Conservation (phyloP, 2,888 invertebrate species). For the Oxytorus armatus region DNA sequence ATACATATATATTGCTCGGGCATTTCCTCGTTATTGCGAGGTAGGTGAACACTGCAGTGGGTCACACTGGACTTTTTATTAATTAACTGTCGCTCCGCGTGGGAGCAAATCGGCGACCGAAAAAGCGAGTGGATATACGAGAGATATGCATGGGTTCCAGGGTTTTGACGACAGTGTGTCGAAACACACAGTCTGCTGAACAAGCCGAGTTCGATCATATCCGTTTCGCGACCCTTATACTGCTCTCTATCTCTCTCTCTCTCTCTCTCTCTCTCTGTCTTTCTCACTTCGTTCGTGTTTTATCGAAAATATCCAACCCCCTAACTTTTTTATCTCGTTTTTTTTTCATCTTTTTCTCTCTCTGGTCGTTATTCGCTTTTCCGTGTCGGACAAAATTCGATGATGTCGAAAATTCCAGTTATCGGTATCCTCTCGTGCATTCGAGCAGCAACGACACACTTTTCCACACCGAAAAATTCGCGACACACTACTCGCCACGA, state of each 20-base stretch:
- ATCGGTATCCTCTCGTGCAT: constrained; percentile 13
- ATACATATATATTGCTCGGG: no score
- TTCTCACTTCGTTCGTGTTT: constrained; percentile 1
- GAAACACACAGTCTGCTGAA: constrained; percentile 38
- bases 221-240: constrained; percentile 35
- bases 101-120: constrained; percentile 57
- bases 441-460: background rate
- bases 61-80: constrained; percentile 72
- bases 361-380: constrained; percentile 11
- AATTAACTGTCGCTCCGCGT: constrained; percentile 76
- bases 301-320: constrained; percentile 31
- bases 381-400: constrained; percentile 39
- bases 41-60: constrained; percentile 47
- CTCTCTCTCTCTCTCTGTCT: background rate
- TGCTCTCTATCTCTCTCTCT: constrained; percentile 24
- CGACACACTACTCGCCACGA: constrained; percentile 2
- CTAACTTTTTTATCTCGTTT: constrained; percentile 8
- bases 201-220: constrained; percentile 37
- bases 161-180: constrained; percentile 27
- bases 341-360: background rate
- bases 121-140: constrained; percentile 16
- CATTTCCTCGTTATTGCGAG: constrained; percentile 61
- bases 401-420: constrained; percentile 28
- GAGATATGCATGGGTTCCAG: constrained; percentile 16
- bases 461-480: constrained; percentile 26